Evolutionary conservation across 2,797 vertebrate genomes (phyloP).

Genomic region (Chrysocyon brachyurus): DNA sequence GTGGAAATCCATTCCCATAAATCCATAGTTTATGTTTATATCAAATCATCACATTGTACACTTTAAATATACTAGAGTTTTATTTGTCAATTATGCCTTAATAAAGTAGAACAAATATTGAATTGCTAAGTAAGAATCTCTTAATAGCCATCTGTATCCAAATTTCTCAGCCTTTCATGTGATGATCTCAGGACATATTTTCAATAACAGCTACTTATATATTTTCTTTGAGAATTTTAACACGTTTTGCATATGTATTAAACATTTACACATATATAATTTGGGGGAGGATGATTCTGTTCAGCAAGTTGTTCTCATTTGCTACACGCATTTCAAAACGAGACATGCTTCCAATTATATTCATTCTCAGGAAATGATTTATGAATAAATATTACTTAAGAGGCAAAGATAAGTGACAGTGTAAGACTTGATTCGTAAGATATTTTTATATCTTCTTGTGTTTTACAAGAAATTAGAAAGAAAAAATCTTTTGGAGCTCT

Average conservation of each 20-base stretch:
- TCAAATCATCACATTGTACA: background rate
- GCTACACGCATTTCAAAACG: constrained; percentile 50
- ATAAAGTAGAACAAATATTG: background rate
- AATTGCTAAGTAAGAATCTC: background rate
- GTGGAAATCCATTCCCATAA: background rate
- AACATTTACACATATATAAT: background rate
- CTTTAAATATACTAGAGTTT: background rate
- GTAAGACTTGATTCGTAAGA: background rate
- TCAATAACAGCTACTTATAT: background rate
- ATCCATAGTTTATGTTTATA: background rate
- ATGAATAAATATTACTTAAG: background rate
- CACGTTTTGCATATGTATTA: background rate
- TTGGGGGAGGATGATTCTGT: background rate
- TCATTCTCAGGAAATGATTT: constrained; percentile 42
- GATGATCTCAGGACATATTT: background rate
- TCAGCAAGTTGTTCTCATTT: constrained; percentile 6
- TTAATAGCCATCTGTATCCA: background rate
- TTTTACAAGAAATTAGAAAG: background rate
- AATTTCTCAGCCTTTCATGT: background rate
- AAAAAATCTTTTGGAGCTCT: background rate
- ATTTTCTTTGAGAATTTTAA: background rate
- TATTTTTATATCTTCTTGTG: background rate
- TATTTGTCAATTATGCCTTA: background rate
- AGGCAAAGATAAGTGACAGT: background rate
- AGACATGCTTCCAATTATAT: background rate